Percentiles rank a stretch among this genome's conserved stretches.
Conservation (phyloP, 2,797 vertebrate genomes). For the Macrochelys suwanniensis region DNA sequence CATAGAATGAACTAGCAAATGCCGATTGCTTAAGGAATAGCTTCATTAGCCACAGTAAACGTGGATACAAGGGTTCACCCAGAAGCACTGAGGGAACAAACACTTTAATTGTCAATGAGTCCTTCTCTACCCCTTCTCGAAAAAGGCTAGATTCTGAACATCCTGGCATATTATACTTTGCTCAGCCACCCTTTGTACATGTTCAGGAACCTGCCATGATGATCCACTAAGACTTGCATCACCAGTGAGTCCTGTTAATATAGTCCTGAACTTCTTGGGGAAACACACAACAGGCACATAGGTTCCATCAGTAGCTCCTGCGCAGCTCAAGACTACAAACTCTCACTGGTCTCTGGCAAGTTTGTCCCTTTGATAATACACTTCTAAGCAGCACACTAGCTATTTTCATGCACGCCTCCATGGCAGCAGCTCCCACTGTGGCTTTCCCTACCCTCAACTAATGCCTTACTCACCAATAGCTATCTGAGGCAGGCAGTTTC, state of each 20-base stretch:
- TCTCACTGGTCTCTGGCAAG: neutral
- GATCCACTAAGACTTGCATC: neutral
- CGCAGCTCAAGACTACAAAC: neutral
- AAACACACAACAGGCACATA: neutral
- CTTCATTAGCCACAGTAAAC: neutral
- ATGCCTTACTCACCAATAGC: neutral
- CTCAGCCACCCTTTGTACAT: neutral
- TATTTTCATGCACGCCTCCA: neutral
- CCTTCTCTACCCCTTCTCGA: neutral
- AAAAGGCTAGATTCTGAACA: neutral
- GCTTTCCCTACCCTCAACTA: neutral
- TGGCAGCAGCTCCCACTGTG: neutral
- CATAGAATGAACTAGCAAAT: neutral
- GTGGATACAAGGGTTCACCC: neutral
- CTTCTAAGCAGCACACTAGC: neutral
- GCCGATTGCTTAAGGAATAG: neutral
- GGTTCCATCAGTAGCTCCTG: neutral
- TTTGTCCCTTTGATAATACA: neutral
- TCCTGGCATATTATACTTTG: neutral
- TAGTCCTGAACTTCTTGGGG: neutral
- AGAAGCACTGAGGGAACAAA: neutral
- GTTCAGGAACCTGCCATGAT: rapidly evolving
- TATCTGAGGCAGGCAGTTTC: slow-evolving; percentile 47
- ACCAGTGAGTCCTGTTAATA: neutral
- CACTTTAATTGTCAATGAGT: neutral